Conservation (phyloP, 2,888 invertebrate genomes). For the Chrysolina oricalcia region DNA sequence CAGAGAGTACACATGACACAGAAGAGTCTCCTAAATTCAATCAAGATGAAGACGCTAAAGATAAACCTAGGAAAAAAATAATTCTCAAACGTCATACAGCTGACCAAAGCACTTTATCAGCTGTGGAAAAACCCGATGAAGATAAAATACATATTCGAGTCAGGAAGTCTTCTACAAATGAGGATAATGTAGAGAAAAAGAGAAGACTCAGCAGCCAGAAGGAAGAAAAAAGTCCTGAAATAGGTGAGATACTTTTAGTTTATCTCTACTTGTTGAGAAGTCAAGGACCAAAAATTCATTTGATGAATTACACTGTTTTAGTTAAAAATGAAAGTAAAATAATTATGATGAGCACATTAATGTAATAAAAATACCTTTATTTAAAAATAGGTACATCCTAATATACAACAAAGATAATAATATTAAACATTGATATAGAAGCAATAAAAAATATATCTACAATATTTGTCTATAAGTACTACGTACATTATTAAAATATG, state of each 20-base stretch:
- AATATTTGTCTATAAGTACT: too few species aligned
- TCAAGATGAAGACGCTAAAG: conserved; percentile 45
- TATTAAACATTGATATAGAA: too few species aligned
- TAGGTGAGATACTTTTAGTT: conserved; percentile 49
- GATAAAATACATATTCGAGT: conserved; percentile 34
- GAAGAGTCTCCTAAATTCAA: conserved; percentile 36
- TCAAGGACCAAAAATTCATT: neutral
- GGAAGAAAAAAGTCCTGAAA: conserved; percentile 49
- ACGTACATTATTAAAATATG: too few species aligned
- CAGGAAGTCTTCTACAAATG: conserved; percentile 49
- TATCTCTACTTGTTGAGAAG: neutral
- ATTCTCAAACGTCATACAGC: conserved; percentile 46
- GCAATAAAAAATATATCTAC: too few species aligned
- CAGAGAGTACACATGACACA: conserved; percentile 33
- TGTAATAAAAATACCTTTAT: too few species aligned
- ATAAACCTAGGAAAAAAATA: conserved; percentile 55
- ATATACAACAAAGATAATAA: too few species aligned
- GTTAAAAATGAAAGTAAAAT: too few species aligned
- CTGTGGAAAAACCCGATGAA: conserved; percentile 38
- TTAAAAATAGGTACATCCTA: too few species aligned
- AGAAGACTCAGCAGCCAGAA: conserved; percentile 40
- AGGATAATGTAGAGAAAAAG: conserved; percentile 46
- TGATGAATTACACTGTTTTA: too few species aligned
- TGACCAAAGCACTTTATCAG: conserved; percentile 37
- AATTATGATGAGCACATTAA: too few species aligned